Conservation (phyloP, 2,113 vertebrate species). For the Callaeas wilsoni region DNA sequence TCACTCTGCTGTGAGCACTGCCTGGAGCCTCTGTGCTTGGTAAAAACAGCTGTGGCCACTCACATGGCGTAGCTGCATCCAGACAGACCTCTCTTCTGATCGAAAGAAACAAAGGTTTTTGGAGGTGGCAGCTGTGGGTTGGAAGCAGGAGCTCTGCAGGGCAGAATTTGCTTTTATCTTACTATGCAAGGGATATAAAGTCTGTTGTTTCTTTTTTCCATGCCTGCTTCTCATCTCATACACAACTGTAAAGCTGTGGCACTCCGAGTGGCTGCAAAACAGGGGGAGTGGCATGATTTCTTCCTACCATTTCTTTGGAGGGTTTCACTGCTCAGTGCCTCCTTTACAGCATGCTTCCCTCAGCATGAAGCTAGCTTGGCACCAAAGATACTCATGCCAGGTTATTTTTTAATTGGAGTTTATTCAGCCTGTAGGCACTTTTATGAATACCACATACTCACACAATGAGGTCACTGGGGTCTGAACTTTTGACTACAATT, state of each 20-base stretch:
- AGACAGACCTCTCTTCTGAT: neutral
- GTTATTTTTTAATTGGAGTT: neutral
- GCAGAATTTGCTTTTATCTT: neutral
- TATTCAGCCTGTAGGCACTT: neutral
- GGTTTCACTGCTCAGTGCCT: neutral
- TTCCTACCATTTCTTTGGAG: neutral
- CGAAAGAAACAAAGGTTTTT: neutral
- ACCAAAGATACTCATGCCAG: neutral
- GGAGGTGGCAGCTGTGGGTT: neutral
- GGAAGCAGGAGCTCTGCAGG: neutral
- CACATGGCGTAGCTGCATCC: neutral
- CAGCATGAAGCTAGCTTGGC: neutral
- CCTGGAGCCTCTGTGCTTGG: neutral
- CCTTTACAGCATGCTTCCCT: neutral
- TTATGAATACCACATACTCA: neutral
- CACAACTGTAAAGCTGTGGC: neutral
- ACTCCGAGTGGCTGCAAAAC: neutral
- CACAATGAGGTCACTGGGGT: neutral
- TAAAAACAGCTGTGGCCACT: neutral
- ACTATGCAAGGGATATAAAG: neutral
- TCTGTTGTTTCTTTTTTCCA: neutral
- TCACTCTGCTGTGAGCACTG: neutral
- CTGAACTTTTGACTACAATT: slow-evolving; percentile 27
- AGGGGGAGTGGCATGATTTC: neutral
- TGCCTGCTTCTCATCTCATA: neutral